Percentiles rank a stretch among this genome's conserved stretches.
phyloP scores from a whole-genome alignment of 2,797 vertebrate genomes.

The Arctocebus calabarensis region DNA sequence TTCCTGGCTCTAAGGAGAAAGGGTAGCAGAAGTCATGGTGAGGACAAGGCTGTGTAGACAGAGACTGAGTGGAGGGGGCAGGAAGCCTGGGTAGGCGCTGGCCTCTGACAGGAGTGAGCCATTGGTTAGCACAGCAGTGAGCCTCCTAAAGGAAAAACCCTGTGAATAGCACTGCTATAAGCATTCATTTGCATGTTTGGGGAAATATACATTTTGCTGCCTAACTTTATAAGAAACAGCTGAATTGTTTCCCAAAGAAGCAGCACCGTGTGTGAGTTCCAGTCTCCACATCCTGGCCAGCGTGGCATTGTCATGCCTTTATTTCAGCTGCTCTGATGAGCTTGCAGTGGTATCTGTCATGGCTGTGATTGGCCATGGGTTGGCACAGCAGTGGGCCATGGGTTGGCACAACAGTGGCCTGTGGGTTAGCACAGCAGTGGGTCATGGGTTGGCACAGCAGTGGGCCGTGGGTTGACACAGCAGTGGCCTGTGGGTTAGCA shows the following conservation, averaged over 20 bases:
- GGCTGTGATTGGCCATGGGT: no score
- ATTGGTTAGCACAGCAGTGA: neutral
- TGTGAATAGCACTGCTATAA: no score
- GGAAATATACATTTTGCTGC: rapidly evolving
- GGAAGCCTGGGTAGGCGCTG: rapidly evolving
- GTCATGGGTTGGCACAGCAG: no score
- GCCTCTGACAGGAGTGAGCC: no score
- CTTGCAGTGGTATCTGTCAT: rapidly evolving
- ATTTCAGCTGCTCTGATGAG: neutral
- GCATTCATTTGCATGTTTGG: rapidly evolving
- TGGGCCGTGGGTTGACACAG: no score
- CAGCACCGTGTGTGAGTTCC: rapidly evolving
- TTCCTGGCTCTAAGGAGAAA: neutral
- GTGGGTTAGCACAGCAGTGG: no score
- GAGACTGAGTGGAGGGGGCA: neutral
- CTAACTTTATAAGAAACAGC: rapidly evolving
- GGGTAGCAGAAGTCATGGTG: neutral
- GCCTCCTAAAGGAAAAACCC: no score
- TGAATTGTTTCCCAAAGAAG: neutral
- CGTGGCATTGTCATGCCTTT: rapidly evolving
- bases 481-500: no score
- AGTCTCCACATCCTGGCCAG: rapidly evolving
- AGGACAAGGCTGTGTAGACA: neutral
- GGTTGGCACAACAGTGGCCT: no score
- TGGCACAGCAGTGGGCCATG: no score